Evolutionary conservation across 2,113 vertebrate species (phyloP).

Genomic region (Hippocampus comes): DNA sequence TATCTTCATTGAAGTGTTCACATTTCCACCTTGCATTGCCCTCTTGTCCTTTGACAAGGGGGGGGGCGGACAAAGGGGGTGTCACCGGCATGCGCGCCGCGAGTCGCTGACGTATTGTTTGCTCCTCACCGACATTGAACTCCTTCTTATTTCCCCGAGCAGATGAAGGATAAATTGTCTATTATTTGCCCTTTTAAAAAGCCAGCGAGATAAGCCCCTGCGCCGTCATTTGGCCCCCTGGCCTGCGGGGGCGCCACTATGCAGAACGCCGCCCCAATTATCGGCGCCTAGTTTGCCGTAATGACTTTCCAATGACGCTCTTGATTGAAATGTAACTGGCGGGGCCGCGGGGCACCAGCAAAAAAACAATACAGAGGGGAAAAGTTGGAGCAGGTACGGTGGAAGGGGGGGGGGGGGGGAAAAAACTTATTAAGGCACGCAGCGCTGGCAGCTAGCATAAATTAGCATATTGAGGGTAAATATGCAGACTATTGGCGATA

Average conservation of each 20-base stretch:
- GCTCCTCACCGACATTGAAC: constrained; percentile 73
- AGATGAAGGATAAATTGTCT: constrained; percentile 92
- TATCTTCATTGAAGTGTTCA: too few species aligned
- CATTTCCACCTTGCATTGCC: too few species aligned
- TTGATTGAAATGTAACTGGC: constrained; percentile 84
- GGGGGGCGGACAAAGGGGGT: not conserved
- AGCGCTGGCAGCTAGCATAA: constrained; percentile 95
- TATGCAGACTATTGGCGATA: constrained; percentile 99
- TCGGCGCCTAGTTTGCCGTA: constrained; percentile 75
- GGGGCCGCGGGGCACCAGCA: constrained; percentile 76
- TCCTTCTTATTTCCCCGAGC: constrained; percentile 76
- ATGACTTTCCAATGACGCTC: constrained; percentile 74
- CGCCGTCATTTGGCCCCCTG: constrained; percentile 80
- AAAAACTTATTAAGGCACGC: constrained; percentile 79
- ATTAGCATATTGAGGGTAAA: constrained; percentile 99
- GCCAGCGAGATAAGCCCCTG: constrained; percentile 79
- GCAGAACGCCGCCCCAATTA: constrained; percentile 84
- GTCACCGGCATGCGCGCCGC: not conserved
- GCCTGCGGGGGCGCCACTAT: constrained; percentile 79
- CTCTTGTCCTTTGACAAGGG: too few species aligned
- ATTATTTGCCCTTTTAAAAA: constrained; percentile 80
- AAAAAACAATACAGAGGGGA: constrained; percentile 54
- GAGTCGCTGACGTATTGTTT: not conserved
- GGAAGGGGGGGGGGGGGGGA: constrained; percentile 19
- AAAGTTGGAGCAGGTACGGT: constrained; percentile 74